Base-by-base conservation (phyloP, 2,797 vertebrate species). In the Scolopax bukidnonensis region DNA sequence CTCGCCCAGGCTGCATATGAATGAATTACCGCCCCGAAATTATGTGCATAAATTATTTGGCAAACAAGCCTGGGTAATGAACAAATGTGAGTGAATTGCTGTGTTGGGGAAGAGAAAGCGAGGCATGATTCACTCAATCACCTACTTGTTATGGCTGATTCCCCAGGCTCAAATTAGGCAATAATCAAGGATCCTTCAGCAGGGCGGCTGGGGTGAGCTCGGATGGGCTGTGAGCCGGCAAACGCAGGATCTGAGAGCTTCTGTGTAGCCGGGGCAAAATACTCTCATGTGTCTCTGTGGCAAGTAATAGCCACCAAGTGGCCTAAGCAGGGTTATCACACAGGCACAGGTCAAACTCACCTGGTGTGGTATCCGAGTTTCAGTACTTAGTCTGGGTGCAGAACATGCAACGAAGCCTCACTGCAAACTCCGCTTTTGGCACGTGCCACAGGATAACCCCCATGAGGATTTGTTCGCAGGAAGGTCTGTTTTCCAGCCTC, bases 31-130 rank as follows among this genome's bases (percentile, higher is more conserved):
- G 0, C 63, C 84, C 54, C 2, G 1, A 93, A 95, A 95, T 94
- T 93, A 96, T 96, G 95, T 87, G 94, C 95, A 96, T 96, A 93
- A 83, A 97, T 97, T 89, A 96, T 92, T 76, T 86, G 84, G 89
- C 92, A 95, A 96, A 96, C 94, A 94, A 97, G 91, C 36, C 89
- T 96, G 94, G 86, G 91, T 97, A 96, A 97, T 78, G 91, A 97
- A 91, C 94, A 88, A 95, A 95, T 91, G 95, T 48, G 89, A 67
- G 91, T 83, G 92, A 97, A 95, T 90, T 94, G 94, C 94, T 91
- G 76, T 63, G 94, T 15, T 94, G 92, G 84, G 77, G 94, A 93
- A 96, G 56, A 82, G 80, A 89, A 94, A 92, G 92, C 0, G 3
- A 92, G 32, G 92, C 78, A 84, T 90, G 92, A 96, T 94, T 97